Evolutionary conservation across 2,888 invertebrate species (phyloP).

Genomic region (Anodontia alba): DNA sequence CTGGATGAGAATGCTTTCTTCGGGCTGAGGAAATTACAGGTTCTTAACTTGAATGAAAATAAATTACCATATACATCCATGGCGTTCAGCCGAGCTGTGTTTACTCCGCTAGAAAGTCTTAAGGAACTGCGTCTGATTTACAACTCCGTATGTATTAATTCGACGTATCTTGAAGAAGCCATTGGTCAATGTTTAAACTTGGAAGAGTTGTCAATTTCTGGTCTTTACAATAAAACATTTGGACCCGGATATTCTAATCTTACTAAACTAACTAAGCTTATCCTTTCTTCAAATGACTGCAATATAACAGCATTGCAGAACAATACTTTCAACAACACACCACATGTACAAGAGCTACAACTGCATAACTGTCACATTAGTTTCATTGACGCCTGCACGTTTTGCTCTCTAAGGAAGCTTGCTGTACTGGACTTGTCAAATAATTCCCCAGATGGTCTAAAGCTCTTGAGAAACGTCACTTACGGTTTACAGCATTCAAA

Average conservation of each 20-base stretch:
- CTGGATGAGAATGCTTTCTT: background rate
- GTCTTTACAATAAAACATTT: background rate
- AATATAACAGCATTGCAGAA: background rate
- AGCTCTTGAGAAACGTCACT: constrained; percentile 33
- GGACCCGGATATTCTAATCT: background rate
- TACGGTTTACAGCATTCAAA: constrained; percentile 47
- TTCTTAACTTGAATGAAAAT: background rate
- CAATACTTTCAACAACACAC: background rate
- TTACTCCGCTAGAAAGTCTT: background rate
- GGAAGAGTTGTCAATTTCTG: background rate
- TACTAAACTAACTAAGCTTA: background rate
- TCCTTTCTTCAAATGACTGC: background rate
- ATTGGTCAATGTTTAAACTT: background rate
- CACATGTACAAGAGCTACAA: background rate
- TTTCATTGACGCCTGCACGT: background rate
- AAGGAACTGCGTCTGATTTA: background rate
- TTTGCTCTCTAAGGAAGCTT: background rate
- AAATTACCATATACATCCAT: background rate
- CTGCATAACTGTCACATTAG: background rate
- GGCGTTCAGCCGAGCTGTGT: background rate
- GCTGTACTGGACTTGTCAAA: constrained; percentile 38
- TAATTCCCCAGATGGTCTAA: constrained; percentile 36
- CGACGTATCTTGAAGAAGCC: background rate
- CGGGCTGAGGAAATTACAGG: background rate
- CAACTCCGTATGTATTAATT: background rate